A percentile compares a stretch with the other conserved stretches of the same genome.
Conservation (phyloP, 2,888 invertebrate species). For the Actias luna region DNA sequence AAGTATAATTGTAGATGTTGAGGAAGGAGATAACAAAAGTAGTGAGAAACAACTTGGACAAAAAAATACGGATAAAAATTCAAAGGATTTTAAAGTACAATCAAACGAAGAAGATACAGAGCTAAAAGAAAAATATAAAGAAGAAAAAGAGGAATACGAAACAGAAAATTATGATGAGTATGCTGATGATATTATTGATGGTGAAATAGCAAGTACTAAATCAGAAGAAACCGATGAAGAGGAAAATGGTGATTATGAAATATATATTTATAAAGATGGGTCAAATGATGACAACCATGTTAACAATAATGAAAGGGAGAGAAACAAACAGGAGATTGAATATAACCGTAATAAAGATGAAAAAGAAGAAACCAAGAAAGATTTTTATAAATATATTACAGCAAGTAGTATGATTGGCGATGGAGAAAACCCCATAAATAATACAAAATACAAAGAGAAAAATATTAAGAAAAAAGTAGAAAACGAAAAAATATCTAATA, state of each 20-base stretch:
- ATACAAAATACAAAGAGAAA: constrained; percentile 9
- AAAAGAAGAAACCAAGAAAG: not conserved
- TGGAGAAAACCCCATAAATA: not conserved
- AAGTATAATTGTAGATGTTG: not conserved
- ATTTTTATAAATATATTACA: not conserved
- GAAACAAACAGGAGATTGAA: not conserved
- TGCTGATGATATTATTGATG: not conserved
- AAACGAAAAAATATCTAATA: not conserved
- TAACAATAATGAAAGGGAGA: not conserved
- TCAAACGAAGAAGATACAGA: not conserved
- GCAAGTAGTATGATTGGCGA: not conserved
- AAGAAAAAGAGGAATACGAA: not conserved
- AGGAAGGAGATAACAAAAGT: not conserved
- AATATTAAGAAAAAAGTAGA: not conserved
- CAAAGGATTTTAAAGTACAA: not conserved
- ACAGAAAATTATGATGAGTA: not conserved
- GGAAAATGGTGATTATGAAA: not conserved
- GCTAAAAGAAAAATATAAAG: not conserved
- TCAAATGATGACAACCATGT: not conserved
- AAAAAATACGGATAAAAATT: not conserved
- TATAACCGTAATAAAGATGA: too few relatives aligned
- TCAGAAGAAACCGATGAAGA: not conserved
- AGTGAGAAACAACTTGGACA: not conserved
- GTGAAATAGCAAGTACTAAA: not conserved
- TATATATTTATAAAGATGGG: not conserved